Conservation (phyloP, 2,888 invertebrate species). For the Invenusta paracnida region DNA sequence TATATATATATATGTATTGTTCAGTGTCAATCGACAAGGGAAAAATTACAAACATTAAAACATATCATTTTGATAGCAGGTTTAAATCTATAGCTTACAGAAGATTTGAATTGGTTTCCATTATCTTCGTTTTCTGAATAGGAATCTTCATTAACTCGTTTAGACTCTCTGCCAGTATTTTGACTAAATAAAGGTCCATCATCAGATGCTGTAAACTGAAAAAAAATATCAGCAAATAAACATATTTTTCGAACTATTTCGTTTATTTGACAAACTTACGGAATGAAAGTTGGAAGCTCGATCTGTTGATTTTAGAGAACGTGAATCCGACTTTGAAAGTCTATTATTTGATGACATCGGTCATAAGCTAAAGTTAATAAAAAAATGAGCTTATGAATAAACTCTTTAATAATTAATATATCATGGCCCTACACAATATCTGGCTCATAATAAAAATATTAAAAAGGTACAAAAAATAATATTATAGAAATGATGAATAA, state of each 20-base stretch:
- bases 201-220: neutral
- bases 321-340: neutral
- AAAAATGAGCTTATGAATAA: no score
- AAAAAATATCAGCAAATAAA: neutral
- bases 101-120: neutral
- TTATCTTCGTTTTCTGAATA: neutral
- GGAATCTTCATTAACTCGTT: neutral
- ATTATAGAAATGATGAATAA: no score
- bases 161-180: neutral
- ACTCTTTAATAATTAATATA: no score
- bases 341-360: neutral
- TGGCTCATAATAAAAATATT: no score
- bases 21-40: no score
- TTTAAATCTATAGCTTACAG: neutral
- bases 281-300: neutral
- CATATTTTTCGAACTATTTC: neutral
- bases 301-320: neutral
- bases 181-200: neutral
- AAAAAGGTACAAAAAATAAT: no score
- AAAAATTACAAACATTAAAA: no score
- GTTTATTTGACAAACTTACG: neutral
- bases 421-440: no score
- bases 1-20: no score
- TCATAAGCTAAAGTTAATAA: neutral
- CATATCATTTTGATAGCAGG: neutral